Base-by-base conservation (phyloP, 1,140 invertebrate genomes). In the Episyrphus balteatus region DNA sequence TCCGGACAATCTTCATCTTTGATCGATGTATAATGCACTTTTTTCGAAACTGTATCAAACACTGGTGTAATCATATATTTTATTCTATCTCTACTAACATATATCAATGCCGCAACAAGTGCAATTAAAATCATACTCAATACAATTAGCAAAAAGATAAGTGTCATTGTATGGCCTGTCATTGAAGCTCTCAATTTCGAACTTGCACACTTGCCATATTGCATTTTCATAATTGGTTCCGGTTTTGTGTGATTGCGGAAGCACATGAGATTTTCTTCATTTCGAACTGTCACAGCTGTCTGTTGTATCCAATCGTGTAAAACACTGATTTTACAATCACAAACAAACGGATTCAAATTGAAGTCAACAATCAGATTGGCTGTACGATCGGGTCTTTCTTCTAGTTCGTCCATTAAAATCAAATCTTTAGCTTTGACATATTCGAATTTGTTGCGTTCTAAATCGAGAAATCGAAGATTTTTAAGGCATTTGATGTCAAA, bases 11-110 rank as follows among this genome's bases (percentile, higher is more conserved):
- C 69, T 47, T 70, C 62, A 55, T 70, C 68, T 61, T 75, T 74
- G 42, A 86, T 84, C 15, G 80, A 81, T 3, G 81, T 84, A 53
- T 86, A 86, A 49, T 84, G 79, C 15, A 85, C 82, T 59, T 83
- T 81, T 61, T 80, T 76, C 30, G 79, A 74, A 32, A 83, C 74
- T 48, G 75, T 76, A 48, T 82, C 76, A 42, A 84, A 68, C 32
- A 83, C 70, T 2, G 83, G 82, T n/a, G 65, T 71, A 11, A 81
- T 67, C 61, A 75, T 76, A 41, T 71, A 73, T 50, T 72, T 71
- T 19, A 83, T 60, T 51, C 71, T 73, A 46, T 74, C 71, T 46
- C 75, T 71, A 55, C 79, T 80, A 13, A 82, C 60, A 52, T 83
- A 84, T 11, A 75, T 68, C 47, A 80, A 68, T 26, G 75, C 73